Base-by-base conservation (phyloP, 2,888 invertebrate genomes). In the Oscheius sp. region DNA sequence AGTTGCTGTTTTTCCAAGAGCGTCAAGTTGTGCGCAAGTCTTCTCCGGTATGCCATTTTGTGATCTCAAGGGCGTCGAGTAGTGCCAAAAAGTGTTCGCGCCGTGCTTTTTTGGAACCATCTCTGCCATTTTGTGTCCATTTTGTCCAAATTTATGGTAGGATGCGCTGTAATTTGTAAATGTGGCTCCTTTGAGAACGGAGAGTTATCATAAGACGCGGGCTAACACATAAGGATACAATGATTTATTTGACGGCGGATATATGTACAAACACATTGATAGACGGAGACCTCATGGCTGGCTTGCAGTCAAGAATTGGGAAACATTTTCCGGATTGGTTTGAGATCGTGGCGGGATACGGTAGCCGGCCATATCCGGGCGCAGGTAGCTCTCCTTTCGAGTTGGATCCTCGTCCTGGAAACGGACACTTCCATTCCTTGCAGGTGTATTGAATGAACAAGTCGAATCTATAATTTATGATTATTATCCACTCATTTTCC, bases 381-480 rank as follows among this genome's bases (percentile, higher is more conserved):
- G 61, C 13, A 61, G 43, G 23, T 43, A 61, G 18, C 61, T 61
- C 9, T 35, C 16, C 21, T 61, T 61, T 6, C 61, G n/a, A 2
- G 41, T 0, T 12, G n/a, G 25, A 16, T 27, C 29, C n/a, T 61
- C 61, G 43, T 61, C 61, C 7, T 43, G 18, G 61, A 61, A 61
- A 43, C 61, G 61, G 18, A 61, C 61, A n/a, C 12, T 61, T 9
- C 61, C 23, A 23, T 41, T 61, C 21, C 61, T 41, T 16, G 55
- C 21, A 18, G 29, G n/a, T 25, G 12, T 25, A 27, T 58, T 58
- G 29, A 58, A 58, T 0, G 27, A 27, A 27, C 58, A 58, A 12
- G 58, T 58, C 29, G 58, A 58, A n/a, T 58, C 58, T 58, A 27
- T 25, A 58, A 21, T 16, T 35, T 35, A 35, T 35, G 35, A 35